Evolutionary conservation across 2,888 invertebrate species (phyloP).

Genomic region (Pammene aurita): DNA sequence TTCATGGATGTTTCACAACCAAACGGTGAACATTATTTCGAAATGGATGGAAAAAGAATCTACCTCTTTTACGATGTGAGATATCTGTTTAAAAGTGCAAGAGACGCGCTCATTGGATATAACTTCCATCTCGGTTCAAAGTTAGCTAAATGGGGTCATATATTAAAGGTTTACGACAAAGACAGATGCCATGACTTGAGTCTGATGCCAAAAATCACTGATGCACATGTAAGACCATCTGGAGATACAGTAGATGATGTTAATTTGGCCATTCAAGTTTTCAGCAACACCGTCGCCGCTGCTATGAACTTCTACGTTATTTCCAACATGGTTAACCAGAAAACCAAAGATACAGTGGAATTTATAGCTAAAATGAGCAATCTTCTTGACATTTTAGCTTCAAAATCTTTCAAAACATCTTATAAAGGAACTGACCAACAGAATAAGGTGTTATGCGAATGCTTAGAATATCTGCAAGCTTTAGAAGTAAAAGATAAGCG

Average conservation of each 20-base stretch:
- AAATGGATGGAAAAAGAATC: conserved; percentile 12
- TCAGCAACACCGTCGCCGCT: conserved; percentile 7
- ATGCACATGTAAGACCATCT: conserved; percentile 3
- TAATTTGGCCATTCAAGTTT: conserved; percentile 4
- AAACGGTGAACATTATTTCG: conserved; percentile 8
- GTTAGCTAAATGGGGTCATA: conserved; percentile 14
- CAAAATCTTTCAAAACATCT: neutral
- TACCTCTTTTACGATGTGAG: conserved; percentile 17
- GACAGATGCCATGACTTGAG: neutral
- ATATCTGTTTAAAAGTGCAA: conserved; percentile 14
- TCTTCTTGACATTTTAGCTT: neutral
- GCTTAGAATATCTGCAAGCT: conserved; percentile 1
- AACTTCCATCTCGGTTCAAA: conserved; percentile 2
- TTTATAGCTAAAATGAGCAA: conserved; percentile 18
- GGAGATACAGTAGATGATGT: neutral
- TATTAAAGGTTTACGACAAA: conserved; percentile 15
- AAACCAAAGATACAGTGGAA: conserved; percentile 3
- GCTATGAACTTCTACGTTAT: conserved; percentile 9
- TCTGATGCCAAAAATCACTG: conserved; percentile 9
- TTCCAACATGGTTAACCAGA: neutral
- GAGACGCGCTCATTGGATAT: neutral
- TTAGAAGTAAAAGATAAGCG: conserved; percentile 9
- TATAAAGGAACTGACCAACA: conserved; percentile 16
- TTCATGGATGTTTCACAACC: conserved; percentile 8
- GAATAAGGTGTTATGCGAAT: neutral